Conservation (phyloP, 2,113 vertebrate species). For the Lepus americanus region DNA sequence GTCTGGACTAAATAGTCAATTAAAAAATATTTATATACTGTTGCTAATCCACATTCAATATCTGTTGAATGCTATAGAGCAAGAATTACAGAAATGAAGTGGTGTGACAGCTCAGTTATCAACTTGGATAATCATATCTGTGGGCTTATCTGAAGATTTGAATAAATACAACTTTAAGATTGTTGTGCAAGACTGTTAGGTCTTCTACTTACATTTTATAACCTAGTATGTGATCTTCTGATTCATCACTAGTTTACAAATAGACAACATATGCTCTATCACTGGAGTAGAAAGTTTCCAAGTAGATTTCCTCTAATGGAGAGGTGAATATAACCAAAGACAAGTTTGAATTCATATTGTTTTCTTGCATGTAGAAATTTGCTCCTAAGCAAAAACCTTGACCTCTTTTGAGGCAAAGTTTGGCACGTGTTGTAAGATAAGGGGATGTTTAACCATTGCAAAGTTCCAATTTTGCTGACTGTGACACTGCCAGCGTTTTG, state of each 20-base stretch:
- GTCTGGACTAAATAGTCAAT: neutral
- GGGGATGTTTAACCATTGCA: neutral
- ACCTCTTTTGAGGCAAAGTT: neutral
- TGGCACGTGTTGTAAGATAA: neutral
- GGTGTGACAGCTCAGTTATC: neutral
- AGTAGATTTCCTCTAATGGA: neutral
- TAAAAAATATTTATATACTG: neutral
- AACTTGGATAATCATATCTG: neutral
- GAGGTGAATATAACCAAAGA: neutral
- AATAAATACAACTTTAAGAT: neutral
- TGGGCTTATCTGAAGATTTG: neutral
- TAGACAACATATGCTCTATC: neutral
- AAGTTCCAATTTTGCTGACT: constrained; percentile 30
- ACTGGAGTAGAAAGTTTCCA: neutral
- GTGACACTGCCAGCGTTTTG: neutral
- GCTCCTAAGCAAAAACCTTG: constrained; percentile 20
- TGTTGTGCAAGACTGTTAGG: neutral
- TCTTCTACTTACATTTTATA: constrained; percentile 23
- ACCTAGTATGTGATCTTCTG: neutral
- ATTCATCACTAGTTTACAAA: constrained; percentile 15
- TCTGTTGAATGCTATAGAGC: neutral
- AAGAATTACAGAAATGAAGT: neutral
- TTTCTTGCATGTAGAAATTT: constrained; percentile 6
- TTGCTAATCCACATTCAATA: neutral
- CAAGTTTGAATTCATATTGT: neutral